These are phyloP conservation scores for Brevimyrus niger DNA, from an alignment of 2,113 vertebrate genomes.

Conservation along the genomic window DNA sequence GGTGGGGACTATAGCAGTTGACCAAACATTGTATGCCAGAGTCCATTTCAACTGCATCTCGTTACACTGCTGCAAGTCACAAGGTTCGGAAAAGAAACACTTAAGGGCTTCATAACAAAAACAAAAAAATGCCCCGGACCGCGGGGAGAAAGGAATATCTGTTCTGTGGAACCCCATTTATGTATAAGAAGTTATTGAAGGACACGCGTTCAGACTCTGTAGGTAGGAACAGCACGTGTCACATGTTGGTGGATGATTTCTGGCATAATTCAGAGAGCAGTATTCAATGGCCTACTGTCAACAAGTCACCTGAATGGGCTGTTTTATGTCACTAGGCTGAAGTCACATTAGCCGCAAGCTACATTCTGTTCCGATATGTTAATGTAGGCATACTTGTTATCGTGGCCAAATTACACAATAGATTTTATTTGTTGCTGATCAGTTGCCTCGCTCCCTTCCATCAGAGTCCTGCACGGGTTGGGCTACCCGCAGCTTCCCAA, in stretches of 20 bases:
- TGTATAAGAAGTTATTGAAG: conserved; percentile 16
- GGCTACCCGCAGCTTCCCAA: background rate
- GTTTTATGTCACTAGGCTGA: background rate
- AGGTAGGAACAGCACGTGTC: background rate
- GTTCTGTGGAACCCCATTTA: conserved; percentile 31
- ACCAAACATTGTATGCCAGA: background rate
- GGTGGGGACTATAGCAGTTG: background rate
- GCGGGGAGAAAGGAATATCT: conserved; percentile 38
- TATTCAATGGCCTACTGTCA: background rate
- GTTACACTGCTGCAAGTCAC: conserved; percentile 20
- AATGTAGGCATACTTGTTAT: background rate
- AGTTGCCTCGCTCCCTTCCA: background rate
- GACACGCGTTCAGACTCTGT: background rate
- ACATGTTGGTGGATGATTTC: background rate
- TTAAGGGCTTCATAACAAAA: conserved; percentile 26
- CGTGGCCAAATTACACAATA: background rate
- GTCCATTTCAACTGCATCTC: background rate
- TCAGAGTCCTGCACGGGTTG: background rate
- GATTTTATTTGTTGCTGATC: background rate
- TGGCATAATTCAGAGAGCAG: background rate
- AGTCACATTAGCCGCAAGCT: background rate
- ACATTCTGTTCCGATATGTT: background rate
- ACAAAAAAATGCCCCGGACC: conserved; percentile 30
- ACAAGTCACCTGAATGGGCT: background rate
- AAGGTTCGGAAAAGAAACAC: conserved; percentile 20